Evolutionary conservation across 2,888 invertebrate genomes (phyloP).

Genomic region (Sinohyriopsis cumingii): DNA sequence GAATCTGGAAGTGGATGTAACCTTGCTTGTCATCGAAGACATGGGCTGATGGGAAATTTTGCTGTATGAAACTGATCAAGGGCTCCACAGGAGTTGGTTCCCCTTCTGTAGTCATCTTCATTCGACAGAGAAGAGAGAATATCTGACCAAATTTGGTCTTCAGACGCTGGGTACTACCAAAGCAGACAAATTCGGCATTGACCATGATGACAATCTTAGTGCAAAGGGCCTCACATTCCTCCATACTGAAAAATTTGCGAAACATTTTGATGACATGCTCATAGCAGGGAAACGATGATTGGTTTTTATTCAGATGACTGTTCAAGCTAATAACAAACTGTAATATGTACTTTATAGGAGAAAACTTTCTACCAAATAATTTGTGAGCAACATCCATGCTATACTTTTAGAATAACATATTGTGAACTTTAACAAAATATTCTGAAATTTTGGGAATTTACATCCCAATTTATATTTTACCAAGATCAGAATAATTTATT

Average conservation of each 20-base stretch:
- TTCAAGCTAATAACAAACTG: too few species aligned
- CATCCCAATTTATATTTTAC: too few species aligned
- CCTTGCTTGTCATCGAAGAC: slow-evolving; percentile 81
- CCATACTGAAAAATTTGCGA: slow-evolving; percentile 78
- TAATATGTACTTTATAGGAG: too few species aligned
- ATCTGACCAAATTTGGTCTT: slow-evolving; percentile 82
- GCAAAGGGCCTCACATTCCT: slow-evolving; percentile 88
- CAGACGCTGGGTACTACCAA: slow-evolving; percentile 82
- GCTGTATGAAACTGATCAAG: slow-evolving; percentile 70
- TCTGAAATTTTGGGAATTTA: too few species aligned
- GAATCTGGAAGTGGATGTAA: slow-evolving; percentile 59
- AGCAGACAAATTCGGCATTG: slow-evolving; percentile 80
- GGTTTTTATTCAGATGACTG: too few species aligned
- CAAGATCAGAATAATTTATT: too few species aligned
- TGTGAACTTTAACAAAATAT: too few species aligned
- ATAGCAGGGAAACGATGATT: too few species aligned
- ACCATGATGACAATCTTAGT: slow-evolving; percentile 84
- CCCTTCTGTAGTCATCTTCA: slow-evolving; percentile 21
- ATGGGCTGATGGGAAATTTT: slow-evolving; percentile 73
- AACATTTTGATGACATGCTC: not conserved
- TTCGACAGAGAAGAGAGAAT: slow-evolving; percentile 77
- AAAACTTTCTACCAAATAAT: too few species aligned
- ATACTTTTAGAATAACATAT: too few species aligned
- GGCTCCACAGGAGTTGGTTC: slow-evolving; percentile 39
- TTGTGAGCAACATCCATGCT: too few species aligned